Evolutionary conservation across 2,113 vertebrate species (phyloP).

Genomic region (Xiphias gladius): DNA sequence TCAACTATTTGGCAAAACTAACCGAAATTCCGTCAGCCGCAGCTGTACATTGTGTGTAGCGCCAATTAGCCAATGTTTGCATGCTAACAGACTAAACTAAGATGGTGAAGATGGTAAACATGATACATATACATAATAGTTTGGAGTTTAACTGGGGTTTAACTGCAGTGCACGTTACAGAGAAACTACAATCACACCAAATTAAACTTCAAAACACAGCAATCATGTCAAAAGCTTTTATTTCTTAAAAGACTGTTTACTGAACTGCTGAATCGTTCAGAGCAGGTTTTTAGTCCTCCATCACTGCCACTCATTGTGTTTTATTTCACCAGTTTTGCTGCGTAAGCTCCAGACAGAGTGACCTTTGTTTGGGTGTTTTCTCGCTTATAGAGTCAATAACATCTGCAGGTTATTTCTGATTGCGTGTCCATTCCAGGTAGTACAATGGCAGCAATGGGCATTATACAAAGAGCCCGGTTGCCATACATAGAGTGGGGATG

Average conservation of each 20-base stretch:
- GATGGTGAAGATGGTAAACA: not conserved
- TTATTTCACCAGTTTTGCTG: conserved; percentile 45
- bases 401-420: conserved; percentile 50
- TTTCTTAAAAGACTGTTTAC: conserved; percentile 11
- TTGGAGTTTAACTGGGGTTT: not conserved
- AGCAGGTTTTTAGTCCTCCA: conserved; percentile 11
- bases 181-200: not conserved
- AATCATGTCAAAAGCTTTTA: conserved; percentile 6
- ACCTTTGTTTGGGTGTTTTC: conserved; percentile 62
- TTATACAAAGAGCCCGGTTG: conserved; percentile 6
- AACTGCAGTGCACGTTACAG: not conserved
- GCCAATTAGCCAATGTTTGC: not conserved
- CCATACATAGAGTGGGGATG: conserved; percentile 20
- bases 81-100: not conserved
- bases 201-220: not conserved
- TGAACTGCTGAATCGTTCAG: conserved; percentile 22
- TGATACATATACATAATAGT: not conserved
- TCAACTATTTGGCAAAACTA: not conserved
- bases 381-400: conserved; percentile 28
- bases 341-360: conserved; percentile 42
- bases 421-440: conserved; percentile 1
- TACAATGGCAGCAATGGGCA: not conserved
- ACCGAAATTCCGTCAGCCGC: not conserved
- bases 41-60: not conserved
- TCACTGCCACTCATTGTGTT: conserved; percentile 45